Evolutionary conservation across 2,113 vertebrate species (phyloP), one percentile per base, ranked within the genome.

Genomic region (Dermatemys mawii): DNA sequence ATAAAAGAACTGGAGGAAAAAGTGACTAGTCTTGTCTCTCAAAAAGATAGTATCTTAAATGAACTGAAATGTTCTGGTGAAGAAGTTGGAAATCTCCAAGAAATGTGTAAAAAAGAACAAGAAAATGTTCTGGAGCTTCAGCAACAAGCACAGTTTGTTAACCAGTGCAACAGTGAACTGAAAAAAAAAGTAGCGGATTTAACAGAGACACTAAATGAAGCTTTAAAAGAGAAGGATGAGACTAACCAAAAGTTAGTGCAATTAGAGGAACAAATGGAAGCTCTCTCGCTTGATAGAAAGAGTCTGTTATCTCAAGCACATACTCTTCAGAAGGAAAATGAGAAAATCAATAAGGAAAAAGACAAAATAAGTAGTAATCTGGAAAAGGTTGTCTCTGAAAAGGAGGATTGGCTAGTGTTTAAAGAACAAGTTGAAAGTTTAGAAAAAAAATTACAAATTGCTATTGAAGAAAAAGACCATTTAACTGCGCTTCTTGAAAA

Each of bases 1-100:
- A 44, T 97, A 48, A 95, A 98, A 96, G 98, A 99, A 84, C 94
- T 99, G 35, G 97, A 98, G 90, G 93, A 98, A 48, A 97, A 96
- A 27, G 60, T 98, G 2, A 6, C 48, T 91, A 92, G 29, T 83
- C 93, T 99, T 90, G 95, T 94, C n/a, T 95, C 97, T 87, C 97
- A 98, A 94, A 98, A 97, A 51, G 96, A 97, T 60, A 82, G 94
- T 87, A 90, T 97, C 32, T 92, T 96, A 57, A 95, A 87, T 81
- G 96, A 97, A 97, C 92, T 99, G 4, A 97, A 98, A 91, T 85
- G 67, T 9, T 97, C 95, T 86, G 76, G 87, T 90, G 97, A 97
- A 60, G 98, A 99, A 86, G 89, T 98, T 84, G 91, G 97, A 76
- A 90, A 51, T 32, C 86, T 99, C 67, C 97, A 97, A 86, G 94